Percentiles rank a stretch among this genome's conserved stretches.
These are phyloP conservation scores for Eretmochelys imbricata DNA, from an alignment of 2,113 vertebrate genomes.

Conservation along the genomic window DNA sequence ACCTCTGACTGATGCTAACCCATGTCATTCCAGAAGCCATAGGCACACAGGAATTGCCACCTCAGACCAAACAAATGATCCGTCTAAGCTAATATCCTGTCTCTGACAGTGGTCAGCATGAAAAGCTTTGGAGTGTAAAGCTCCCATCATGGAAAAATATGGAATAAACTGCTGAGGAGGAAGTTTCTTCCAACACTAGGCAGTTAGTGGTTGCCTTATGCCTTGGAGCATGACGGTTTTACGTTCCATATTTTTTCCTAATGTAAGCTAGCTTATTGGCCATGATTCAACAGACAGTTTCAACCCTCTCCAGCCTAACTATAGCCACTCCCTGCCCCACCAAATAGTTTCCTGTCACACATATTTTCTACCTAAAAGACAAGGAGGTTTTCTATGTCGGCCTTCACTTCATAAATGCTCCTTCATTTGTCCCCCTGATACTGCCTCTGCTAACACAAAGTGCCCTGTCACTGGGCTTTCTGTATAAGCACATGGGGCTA, in stretches of 20 bases:
- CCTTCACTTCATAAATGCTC: not conserved
- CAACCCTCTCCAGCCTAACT: not conserved
- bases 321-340: not conserved
- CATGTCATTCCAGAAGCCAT: not conserved
- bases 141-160: conserved; percentile 15
- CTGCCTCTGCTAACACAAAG: not conserved
- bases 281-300: conserved; percentile 28
- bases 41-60: conserved; percentile 33
- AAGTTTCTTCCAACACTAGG: conserved; percentile 54
- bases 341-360: conserved; percentile 9
- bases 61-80: conserved; percentile 16
- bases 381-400: not conserved
- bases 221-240: conserved; percentile 60
- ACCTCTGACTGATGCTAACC: not conserved
- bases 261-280: conserved; percentile 42
- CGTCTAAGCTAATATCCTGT: conserved; percentile 34
- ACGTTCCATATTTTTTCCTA: conserved; percentile 54
- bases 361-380: not conserved
- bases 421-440: not conserved
- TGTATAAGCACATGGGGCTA: not conserved
- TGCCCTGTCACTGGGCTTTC: not conserved
- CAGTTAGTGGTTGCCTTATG: conserved; percentile 64
- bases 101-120: conserved; percentile 32
- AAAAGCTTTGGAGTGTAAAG: conserved; percentile 13
- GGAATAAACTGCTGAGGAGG: conserved; percentile 57